Base-by-base conservation (phyloP, 2,113 vertebrate species). In the Tylochromis polylepis region DNA sequence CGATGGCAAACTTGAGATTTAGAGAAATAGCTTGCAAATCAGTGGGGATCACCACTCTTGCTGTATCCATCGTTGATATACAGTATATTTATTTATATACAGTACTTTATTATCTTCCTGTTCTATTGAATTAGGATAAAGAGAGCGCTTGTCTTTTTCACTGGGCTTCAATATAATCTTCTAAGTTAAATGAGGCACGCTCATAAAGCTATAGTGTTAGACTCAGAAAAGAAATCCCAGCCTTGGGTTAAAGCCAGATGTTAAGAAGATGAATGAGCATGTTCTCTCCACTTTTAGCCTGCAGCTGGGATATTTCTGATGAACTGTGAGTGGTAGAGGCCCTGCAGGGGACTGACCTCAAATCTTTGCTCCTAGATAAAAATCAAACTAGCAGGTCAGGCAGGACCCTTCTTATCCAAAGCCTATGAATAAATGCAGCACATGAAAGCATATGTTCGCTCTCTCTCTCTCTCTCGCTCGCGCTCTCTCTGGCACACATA, bases 361-460 rank as follows among this genome's bases (percentile, higher is more conserved):
- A 87, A 91, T 89, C 80, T 85, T 51, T 24, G 80, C 91, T 75
- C 38, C 3, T 3, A 49, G 86, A 51, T 81, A 31, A 77, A 87
- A 72, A 86, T 56, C 43, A 41, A 80, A 87, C 46, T 70, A 77
- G 46, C 72, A 77, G 27, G 51, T 46, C 81, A 70, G 57, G n/a
- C 9, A 12, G 55, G 22, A 85, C 3, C 11, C 27, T 53, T 85
- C 34, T 75, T 11, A 80, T 22, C 67, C 77, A 36, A 75, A 81
- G 43, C 72, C 77, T 79, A 85, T 89, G 58, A 92, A 89, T 86
- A 91, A 88, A 86, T 84, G 41, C 86, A n/a, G 20, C 8, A 20
- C 80, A 62, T n/a, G 49, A 85, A 51, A 51, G 58, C 53, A 87
- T 65, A 78, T 67, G 29, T 65, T 62, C 55, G 11, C 67, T 72